A percentile compares a stretch with the other conserved stretches of the same genome.
Evolutionary conservation across 2,113 vertebrate species (phyloP).

Genomic region (Cottus gobio): DNA sequence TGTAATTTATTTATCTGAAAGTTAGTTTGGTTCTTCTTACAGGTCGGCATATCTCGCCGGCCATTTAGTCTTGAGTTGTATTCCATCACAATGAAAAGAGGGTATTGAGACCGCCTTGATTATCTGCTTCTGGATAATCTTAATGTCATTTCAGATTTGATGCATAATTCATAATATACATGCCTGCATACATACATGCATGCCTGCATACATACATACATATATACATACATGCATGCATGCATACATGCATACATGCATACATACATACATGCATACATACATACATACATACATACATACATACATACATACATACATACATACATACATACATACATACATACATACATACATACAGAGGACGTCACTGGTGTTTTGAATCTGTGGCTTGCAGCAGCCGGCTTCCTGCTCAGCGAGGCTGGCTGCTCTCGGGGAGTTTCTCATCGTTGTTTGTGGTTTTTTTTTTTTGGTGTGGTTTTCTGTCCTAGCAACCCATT

Average conservation of each 20-base stretch:
- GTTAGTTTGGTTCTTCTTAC: background rate
- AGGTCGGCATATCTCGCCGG: background rate
- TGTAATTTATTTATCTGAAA: background rate
- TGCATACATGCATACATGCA: too few relatives aligned
- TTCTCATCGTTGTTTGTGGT: conserved; percentile 39
- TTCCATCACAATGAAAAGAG: background rate
- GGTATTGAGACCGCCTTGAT: background rate
- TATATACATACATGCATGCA: too few relatives aligned
- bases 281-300: too few relatives aligned
- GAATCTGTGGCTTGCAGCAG: conserved; percentile 2
- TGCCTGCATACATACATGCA: too few relatives aligned
- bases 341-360: too few relatives aligned
- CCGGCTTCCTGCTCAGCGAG: conserved; percentile 47
- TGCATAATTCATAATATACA: too few relatives aligned
- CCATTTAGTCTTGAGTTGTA: background rate
- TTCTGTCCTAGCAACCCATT: conserved; percentile 20
- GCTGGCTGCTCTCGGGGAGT: conserved; percentile 37
- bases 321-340: too few relatives aligned
- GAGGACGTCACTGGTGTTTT: background rate
- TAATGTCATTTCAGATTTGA: too few relatives aligned
- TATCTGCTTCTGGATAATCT: background rate
- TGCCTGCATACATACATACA: too few relatives aligned
- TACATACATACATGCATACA: too few relatives aligned
- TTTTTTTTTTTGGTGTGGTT: conserved; percentile 53
- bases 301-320: too few relatives aligned